Base-by-base conservation (phyloP, 2,113 vertebrate genomes). In the Caranx ignobilis region DNA sequence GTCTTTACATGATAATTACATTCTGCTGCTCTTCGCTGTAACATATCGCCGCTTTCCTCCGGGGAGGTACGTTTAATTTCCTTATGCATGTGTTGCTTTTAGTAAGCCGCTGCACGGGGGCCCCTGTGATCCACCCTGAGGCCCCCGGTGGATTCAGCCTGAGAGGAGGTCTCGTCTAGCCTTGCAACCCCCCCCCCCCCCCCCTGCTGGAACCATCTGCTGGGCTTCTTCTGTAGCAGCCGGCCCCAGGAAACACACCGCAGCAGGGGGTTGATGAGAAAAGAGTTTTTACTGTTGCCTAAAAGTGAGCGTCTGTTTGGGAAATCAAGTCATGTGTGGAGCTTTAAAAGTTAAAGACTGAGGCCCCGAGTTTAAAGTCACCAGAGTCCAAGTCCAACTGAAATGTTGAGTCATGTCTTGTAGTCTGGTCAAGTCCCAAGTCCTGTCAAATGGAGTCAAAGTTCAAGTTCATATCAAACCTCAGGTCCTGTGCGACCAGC, bases 171-270 rank as follows among this genome's bases (percentile, higher is more conserved):
- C 74, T 59, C 37, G 3, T 34, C 63, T 43, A 2, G 50, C 9
- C 54, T 64, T n/a, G 2, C 55, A 4, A 34, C 1, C 18, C 47
- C 41, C 41, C 41, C 41, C 41, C 41, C 41, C 41, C 12, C 70
- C 66, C 34, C 37, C 45, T 48, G 45, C 56, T 50, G 10, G 55
- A 72, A 34, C 72, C 80, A 73, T 79, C 80, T 87, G 80, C 54
- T 66, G 65, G 59, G 69, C 37, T 57, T 34, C 32, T 48, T 65
- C n/a, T 48, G 64, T 31, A 21, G 56, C 61, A 67, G 57, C 18
- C 32, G 19, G 61, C 77, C 78, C 21, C 62, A 67, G 75, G 75
- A 67, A 50, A 47, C 61, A 39, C 57, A 16, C 21, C 21, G 11
- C 81, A 55, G 83, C 62, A 7, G 71, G 85, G 34, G 41, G 66